phyloP scores from a whole-genome alignment of 2,113 vertebrate species.

The Heptranchias perlo region DNA sequence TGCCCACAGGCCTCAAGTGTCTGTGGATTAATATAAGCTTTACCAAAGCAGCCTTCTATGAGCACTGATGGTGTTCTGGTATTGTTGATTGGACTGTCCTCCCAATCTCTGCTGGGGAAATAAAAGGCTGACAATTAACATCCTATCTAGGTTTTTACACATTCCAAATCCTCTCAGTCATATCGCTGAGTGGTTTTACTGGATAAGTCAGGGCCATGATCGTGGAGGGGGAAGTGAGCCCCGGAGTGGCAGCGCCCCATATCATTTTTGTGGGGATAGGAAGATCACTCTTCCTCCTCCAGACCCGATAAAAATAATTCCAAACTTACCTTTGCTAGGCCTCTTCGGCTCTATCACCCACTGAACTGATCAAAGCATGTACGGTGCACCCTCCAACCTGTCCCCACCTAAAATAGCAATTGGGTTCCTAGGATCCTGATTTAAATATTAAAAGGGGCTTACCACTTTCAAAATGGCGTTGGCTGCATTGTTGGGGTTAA shows the following conservation, averaged over 20 bases:
- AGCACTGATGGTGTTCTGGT: neutral
- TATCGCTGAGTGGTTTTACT: neutral
- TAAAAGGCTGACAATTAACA: neutral
- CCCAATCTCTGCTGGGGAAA: neutral
- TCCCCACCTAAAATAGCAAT: no score
- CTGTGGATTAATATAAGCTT: neutral
- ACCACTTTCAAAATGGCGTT: no score
- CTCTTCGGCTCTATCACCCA: neutral
- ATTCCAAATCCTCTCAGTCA: neutral
- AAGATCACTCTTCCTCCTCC: neutral
- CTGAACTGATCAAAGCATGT: neutral
- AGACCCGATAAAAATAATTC: neutral
- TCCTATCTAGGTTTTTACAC: neutral
- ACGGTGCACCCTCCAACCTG: neutral
- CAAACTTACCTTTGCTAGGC: neutral
- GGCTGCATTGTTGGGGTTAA: no score
- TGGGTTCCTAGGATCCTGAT: no score
- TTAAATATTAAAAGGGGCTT: no score
- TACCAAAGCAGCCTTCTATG: neutral
- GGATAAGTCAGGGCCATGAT: neutral
- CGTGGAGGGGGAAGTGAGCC: neutral
- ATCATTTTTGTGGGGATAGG: no score
- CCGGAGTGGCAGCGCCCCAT: neutral
- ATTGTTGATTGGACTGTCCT: neutral
- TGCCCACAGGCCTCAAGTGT: no score